Base-by-base conservation (phyloP, 2,113 vertebrate species). In the Atrichornis clamosus region DNA sequence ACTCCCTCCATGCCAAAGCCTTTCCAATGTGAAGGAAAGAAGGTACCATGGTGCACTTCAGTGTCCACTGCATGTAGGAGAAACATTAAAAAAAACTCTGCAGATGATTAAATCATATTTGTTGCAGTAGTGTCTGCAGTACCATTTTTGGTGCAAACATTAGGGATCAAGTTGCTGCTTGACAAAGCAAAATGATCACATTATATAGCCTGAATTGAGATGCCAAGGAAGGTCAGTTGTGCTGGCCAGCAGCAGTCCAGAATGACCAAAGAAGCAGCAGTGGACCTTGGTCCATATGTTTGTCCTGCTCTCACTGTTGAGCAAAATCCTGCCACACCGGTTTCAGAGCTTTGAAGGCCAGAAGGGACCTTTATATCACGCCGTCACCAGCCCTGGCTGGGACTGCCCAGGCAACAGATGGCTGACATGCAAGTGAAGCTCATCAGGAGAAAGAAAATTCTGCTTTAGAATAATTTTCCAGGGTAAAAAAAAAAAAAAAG, bases 401-500 rank as follows among this genome's bases (percentile, higher is more conserved):
- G 90, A 41, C 88, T 96, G 79, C 83, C 79, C 2, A 2, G 92
- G 90, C 96, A 97, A 96, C 95, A 96, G 92, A 95, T 94, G 92
- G 92, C 93, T 84, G 83, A 93, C 93, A 93, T 87, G 69, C 49
- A 87, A 92, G 84, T 10, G 1, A 87, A 95, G 74, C 81, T 89
- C 84, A 95, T 91, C 65, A 89, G 62, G 41, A 92, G 19, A 49
- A 90, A 93, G 90, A 87, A 95, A 87, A 1, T 5, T 82, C 52
- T 82, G 80, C 53, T 84, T 87, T 92, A 79, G 63, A 84, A 63
- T 47, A 93, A 87, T 77, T 70, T 80, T 74, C 13, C 35, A 59
- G 23, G 2, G 4, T 2, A 7, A 13, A 33, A 20, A 24, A 44
- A 50, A 49, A 59, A 65, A 32, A 30, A 11, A 44, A 1, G 4